Evolutionary conservation across 2,113 vertebrate species (phyloP).

Genomic region (Chaetops frenatus): DNA sequence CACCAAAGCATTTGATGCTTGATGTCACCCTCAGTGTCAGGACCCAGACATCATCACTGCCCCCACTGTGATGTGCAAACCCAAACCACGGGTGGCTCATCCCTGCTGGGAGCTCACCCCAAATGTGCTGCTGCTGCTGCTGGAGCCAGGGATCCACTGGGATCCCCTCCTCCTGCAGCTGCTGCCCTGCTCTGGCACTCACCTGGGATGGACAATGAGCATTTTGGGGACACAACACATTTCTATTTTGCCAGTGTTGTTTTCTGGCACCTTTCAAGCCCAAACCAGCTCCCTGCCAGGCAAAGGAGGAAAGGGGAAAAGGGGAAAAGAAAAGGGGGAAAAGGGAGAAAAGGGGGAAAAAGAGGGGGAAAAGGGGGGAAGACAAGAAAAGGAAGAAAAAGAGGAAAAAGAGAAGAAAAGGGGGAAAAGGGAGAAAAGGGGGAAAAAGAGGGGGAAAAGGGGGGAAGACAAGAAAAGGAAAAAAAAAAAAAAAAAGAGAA

Average conservation of each 20-base stretch:
- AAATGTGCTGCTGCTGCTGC: background rate
- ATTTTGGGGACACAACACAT: background rate
- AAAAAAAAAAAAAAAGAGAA: too few relatives aligned
- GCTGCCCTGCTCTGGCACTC: background rate
- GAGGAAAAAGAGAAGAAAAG: too few relatives aligned
- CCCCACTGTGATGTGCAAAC: background rate
- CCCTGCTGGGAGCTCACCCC: background rate
- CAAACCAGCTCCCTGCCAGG: background rate
- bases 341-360: too few relatives aligned
- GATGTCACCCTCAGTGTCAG: background rate
- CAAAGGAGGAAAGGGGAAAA: background rate
- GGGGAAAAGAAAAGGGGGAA: too few relatives aligned
- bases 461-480: too few relatives aligned
- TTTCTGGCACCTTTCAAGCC: background rate
- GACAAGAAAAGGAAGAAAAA: background rate
- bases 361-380: too few relatives aligned
- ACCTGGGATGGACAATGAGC: fast-evolving
- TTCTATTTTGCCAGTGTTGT: fast-evolving
- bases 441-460: too few relatives aligned
- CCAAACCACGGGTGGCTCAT: fast-evolving
- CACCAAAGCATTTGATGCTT: background rate
- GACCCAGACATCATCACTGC: background rate
- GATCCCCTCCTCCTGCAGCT: background rate
- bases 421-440: too few relatives aligned
- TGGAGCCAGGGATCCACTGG: fast-evolving